Conservation (phyloP, 2,888 invertebrate species). For the Cepaea hortensis region DNA sequence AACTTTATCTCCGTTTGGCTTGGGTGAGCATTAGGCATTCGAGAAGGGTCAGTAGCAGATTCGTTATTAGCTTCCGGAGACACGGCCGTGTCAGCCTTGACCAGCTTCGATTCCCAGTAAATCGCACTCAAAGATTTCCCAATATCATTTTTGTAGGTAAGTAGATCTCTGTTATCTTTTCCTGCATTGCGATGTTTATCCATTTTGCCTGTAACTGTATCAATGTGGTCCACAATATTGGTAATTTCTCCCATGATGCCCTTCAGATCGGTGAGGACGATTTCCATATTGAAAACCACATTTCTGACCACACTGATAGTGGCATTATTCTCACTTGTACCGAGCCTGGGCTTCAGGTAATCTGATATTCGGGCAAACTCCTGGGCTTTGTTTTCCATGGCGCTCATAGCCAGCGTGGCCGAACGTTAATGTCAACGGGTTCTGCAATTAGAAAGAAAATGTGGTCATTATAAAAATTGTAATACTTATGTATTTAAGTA, state of each 20-base stretch:
- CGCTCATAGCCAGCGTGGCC: background rate
- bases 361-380: background rate
- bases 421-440: background rate
- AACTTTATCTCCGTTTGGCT: background rate
- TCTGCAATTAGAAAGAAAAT: background rate
- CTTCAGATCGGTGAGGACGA: constrained; percentile 36
- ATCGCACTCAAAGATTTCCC: background rate
- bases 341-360: background rate
- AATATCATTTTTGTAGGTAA: background rate
- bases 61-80: background rate
- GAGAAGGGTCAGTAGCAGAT: background rate
- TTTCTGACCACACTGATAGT: constrained; percentile 20
- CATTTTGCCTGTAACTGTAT: constrained; percentile 35
- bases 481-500: too few species aligned
- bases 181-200: constrained; percentile 13
- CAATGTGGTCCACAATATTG: constrained; percentile 39
- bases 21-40: too few species aligned
- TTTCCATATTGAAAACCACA: constrained; percentile 42
- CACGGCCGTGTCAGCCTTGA: background rate
- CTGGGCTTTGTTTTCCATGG: background rate
- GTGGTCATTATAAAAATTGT: background rate
- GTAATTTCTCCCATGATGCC: constrained; percentile 49
- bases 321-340: background rate
- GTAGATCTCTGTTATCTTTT: background rate
- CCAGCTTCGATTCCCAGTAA: background rate